A percentile compares a stretch with the other conserved stretches of the same genome.
Evolutionary conservation across 1,140 invertebrate species (phyloP).

Genomic region (Danaus melanippus): DNA sequence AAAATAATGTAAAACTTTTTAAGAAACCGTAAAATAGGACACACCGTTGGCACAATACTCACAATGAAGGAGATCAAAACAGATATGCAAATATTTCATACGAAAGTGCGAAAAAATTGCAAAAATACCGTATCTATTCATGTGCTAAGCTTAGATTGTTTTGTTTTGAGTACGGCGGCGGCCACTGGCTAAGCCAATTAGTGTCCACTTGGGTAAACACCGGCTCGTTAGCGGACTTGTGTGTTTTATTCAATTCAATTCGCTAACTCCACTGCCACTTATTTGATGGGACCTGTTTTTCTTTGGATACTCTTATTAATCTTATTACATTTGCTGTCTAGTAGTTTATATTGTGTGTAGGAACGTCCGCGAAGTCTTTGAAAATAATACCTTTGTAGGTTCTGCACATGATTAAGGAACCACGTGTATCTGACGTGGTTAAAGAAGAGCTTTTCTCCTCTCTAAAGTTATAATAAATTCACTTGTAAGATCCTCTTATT

Average conservation of each 20-base stretch:
- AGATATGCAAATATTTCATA: constrained; percentile 24
- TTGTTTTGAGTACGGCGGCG: constrained; percentile 42
- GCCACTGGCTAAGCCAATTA: constrained; percentile 70
- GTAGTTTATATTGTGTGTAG: constrained; percentile 1
- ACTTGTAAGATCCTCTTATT: no score
- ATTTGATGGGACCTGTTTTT: constrained; percentile 57
- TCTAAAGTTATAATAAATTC: no score
- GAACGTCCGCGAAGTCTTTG: neutral
- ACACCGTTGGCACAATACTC: constrained; percentile 1
- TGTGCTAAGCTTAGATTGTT: constrained; percentile 21
- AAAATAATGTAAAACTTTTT: no score
- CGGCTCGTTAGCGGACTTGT: constrained; percentile 69
- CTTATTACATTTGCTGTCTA: constrained; percentile 16
- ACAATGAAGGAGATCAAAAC: constrained; percentile 26
- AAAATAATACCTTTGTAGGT: neutral
- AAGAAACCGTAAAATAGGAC: no score
- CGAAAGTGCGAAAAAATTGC: constrained; percentile 24
- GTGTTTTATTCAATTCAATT: constrained; percentile 70
- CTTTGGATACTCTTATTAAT: constrained; percentile 37
- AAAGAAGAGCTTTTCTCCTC: no score
- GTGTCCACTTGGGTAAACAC: constrained; percentile 70
- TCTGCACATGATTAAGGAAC: no score
- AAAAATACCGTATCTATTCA: constrained; percentile 36
- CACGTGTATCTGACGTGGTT: no score
- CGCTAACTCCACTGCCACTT: constrained; percentile 58